phyloP scores from a whole-genome alignment of 2,888 invertebrate genomes.

The Myopa tessellatipennis region DNA sequence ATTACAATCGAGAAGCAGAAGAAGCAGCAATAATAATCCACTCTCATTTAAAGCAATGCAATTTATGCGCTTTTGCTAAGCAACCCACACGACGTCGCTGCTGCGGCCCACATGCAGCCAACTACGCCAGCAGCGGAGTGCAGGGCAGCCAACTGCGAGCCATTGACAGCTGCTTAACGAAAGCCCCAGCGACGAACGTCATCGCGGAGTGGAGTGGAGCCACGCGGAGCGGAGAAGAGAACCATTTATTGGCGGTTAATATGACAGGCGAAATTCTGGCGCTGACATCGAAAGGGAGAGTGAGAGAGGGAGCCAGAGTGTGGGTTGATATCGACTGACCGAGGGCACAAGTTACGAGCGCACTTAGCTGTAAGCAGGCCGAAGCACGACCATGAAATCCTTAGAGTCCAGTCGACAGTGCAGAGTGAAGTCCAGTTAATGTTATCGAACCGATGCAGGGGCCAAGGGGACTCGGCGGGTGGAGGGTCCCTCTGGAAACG shows the following conservation, averaged over 20 bases:
- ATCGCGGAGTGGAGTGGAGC: background rate
- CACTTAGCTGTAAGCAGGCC: background rate
- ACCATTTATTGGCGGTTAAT: constrained; percentile 22
- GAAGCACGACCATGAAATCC: background rate
- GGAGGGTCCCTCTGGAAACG: too few relatives aligned
- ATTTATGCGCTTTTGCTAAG: constrained; percentile 22
- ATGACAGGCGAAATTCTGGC: constrained; percentile 17
- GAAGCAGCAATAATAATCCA: background rate
- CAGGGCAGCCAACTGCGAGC: constrained; percentile 3
- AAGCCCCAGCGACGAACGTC: background rate
- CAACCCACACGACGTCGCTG: constrained; percentile 30
- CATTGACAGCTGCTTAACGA: constrained; percentile 22
- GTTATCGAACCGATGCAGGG: background rate
- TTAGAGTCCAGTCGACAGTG: background rate
- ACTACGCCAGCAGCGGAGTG: background rate
- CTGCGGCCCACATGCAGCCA: constrained; percentile 15
- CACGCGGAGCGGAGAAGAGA: background rate
- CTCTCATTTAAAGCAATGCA: constrained; percentile 28
- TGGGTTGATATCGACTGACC: constrained; percentile 3
- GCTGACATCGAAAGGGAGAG: constrained; percentile 14
- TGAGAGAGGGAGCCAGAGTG: background rate
- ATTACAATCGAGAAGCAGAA: background rate
- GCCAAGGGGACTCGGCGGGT: background rate
- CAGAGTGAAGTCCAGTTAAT: constrained; percentile 6
- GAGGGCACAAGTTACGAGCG: background rate